Evolutionary conservation across 2,888 invertebrate genomes (phyloP), one percentile per base, ranked within the genome.

Genomic region (Erebia palarica): DNA sequence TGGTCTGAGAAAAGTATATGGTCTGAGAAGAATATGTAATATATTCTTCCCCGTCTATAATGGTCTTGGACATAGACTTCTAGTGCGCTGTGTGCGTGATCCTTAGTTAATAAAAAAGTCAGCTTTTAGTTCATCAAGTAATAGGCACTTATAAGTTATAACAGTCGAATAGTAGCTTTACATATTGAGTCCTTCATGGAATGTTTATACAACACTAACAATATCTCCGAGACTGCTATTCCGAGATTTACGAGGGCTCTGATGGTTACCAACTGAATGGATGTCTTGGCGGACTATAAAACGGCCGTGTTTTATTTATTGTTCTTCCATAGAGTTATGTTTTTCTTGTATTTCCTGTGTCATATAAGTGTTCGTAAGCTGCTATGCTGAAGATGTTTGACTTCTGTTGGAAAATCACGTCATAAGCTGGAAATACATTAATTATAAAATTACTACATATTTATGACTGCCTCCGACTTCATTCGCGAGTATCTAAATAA

Each of bases 301-400:
- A 90, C 86, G 80, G 82, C 81, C 79, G 79, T 77, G 81, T 80
- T 73, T 75, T 79, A 69, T 85, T 87, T 86, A 87, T 81, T 82
- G 79, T 83, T 76, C 55, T 60, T 76, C 70, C 76, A 78, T 77
- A 79, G 78, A 81, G 77, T 80, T 81, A 81, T 89, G 88, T 90
- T 92, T 90, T 90, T 84, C 84, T 85, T 84, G 79, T 81, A 85
- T 88, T 91, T 92, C 92, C 92, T 88, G 90, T 63, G 57, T 49
- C 14, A 42, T 68, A 36, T 68, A 36, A 61, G 51, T 59, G 44
- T 27, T 65, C 47, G 13, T 47, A 47, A 47, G 13, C 47, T 47
- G 42, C 63, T 63, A 64, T 16, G 59, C 13, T 21, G 49, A 18
- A 51, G 11, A 21, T 49, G 18, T 27, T 21, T 9, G 65, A 65